Conservation (phyloP, 2,113 vertebrate species). For the Tautogolabrus adspersus region DNA sequence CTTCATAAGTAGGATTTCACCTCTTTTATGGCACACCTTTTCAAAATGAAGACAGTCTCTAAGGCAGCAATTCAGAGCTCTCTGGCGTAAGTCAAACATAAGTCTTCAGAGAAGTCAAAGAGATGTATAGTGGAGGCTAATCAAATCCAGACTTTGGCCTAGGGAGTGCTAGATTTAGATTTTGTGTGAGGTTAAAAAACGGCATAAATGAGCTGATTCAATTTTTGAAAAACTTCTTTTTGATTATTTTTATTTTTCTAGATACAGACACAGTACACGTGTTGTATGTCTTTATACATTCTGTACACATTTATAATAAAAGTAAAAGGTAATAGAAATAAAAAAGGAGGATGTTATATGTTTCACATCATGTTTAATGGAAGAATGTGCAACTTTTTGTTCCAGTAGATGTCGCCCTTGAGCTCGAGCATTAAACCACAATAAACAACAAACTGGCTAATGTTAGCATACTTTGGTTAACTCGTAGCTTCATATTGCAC, state of each 20-base stretch:
- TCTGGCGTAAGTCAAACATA: slow-evolving; percentile 32
- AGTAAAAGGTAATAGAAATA: too few species aligned
- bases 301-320: too few species aligned
- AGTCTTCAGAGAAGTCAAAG: slow-evolving; percentile 30
- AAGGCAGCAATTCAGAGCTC: slow-evolving; percentile 21
- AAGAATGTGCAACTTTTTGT: too few species aligned
- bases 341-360: too few species aligned
- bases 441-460: too few species aligned
- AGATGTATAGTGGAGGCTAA: slow-evolving; percentile 16
- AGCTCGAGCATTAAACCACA: too few species aligned
- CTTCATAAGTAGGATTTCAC: slow-evolving; percentile 58
- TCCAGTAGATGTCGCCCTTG: too few species aligned
- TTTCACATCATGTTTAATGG: too few species aligned
- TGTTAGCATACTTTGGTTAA: too few species aligned
- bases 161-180: slow-evolving; percentile 40
- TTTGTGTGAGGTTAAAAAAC: slow-evolving; percentile 12
- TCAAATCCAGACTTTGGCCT: slow-evolving; percentile 19
- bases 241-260: not conserved
- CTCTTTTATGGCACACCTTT: slow-evolving; percentile 44
- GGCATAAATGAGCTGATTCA: slow-evolving; percentile 19
- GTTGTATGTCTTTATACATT: too few species aligned
- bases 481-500: too few species aligned
- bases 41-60: slow-evolving; percentile 43
- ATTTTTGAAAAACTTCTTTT: slow-evolving; percentile 16
- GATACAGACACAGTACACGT: too few species aligned